These are phyloP conservation scores for Akabosia matsudoensis DNA, from an alignment of 1,140 invertebrate species.

Conservation along the genomic window DNA sequence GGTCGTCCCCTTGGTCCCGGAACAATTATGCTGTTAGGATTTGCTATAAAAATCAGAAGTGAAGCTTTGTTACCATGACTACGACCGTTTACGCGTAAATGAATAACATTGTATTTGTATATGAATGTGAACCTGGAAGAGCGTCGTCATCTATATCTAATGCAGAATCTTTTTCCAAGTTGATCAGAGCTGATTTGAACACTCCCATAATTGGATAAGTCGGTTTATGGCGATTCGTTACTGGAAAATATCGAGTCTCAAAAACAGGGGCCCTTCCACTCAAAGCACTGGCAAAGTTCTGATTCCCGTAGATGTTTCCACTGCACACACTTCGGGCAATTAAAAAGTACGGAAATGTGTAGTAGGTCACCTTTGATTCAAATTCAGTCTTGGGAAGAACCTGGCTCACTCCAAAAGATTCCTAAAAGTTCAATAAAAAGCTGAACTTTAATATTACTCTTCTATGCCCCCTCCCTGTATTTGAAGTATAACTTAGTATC, in stretches of 20 bases:
- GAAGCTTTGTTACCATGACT: background rate
- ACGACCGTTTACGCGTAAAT: background rate
- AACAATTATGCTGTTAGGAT: background rate
- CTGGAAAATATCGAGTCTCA: background rate
- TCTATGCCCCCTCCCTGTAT: background rate
- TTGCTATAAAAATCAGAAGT: too few relatives aligned
- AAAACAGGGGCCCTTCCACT: background rate
- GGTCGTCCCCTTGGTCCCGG: background rate
- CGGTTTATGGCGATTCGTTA: background rate
- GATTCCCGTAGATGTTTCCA: background rate
- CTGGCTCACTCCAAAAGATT: background rate
- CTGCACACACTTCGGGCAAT: background rate
- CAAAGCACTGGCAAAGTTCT: background rate
- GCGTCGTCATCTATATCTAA: background rate
- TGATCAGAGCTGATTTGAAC: background rate
- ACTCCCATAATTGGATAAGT: background rate
- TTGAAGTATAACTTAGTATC: background rate
- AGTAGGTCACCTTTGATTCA: background rate
- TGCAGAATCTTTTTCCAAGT: background rate
- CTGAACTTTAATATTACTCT: background rate
- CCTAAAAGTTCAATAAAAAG: background rate
- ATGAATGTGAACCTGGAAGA: background rate
- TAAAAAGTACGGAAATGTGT: slow-evolving; percentile 3
- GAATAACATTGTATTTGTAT: background rate
- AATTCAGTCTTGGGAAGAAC: background rate